A percentile compares a stretch with the other conserved stretches of the same genome.
Conservation (phyloP, 2,797 vertebrate species). For the Sylvia borin region DNA sequence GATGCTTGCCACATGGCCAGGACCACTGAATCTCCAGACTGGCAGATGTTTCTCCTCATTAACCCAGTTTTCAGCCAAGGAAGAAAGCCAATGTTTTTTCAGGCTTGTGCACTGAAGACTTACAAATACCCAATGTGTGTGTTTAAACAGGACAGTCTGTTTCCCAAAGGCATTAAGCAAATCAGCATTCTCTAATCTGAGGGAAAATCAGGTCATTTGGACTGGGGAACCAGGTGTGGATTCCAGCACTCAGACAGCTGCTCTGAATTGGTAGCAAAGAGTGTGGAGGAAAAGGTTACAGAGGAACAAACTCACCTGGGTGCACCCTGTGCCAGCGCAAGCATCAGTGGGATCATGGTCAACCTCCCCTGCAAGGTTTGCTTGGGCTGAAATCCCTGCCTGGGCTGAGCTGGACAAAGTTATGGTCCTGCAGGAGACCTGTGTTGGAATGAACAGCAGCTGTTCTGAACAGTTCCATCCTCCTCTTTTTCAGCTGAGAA, state of each 20-base stretch:
- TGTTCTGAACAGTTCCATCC: background rate
- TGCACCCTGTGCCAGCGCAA: accelerated
- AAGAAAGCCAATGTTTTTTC: background rate
- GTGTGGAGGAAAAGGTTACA: background rate
- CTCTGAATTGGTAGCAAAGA: background rate
- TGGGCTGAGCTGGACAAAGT: background rate
- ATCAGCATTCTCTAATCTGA: background rate
- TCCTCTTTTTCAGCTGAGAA: background rate
- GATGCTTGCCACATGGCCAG: background rate
- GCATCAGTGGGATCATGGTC: accelerated
- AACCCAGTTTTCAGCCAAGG: background rate
- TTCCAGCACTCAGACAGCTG: background rate
- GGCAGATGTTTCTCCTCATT: background rate
- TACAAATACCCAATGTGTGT: background rate
- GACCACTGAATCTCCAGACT: background rate
- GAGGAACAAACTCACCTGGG: background rate
- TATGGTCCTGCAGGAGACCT: background rate
- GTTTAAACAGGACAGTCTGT: background rate
- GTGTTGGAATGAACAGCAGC: background rate
- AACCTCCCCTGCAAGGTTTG: background rate
- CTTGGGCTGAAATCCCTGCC: background rate
- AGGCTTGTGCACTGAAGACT: background rate
- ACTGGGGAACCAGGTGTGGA: background rate
- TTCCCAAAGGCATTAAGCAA: background rate
- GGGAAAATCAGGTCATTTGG: background rate